Percentiles rank a stretch among this genome's conserved stretches.
These are phyloP conservation scores for Pentalonia nigronervosa DNA, from an alignment of 1,140 invertebrate genomes.

Conservation along the genomic window DNA sequence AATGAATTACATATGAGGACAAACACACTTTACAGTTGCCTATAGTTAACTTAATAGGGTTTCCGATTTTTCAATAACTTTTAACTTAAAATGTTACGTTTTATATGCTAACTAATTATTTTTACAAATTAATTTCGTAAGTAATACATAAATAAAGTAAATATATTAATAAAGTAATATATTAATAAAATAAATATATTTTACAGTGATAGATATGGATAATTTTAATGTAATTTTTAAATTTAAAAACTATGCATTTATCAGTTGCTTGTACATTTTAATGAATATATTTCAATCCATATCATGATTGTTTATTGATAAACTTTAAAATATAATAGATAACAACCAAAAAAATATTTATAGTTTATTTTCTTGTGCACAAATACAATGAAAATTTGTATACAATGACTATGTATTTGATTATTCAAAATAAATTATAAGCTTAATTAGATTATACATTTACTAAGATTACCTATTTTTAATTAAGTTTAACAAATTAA, in stretches of 20 bases:
- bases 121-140: not conserved
- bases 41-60: not conserved
- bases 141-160: not conserved
- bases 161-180: not conserved
- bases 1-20: not conserved
- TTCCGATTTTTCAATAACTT: not conserved
- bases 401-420: not conserved
- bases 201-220: too few species aligned
- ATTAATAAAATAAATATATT: too few species aligned
- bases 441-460: not conserved
- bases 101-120: not conserved
- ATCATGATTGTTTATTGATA: not conserved
- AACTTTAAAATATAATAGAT: not conserved
- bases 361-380: not conserved
- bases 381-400: not conserved
- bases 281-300: not conserved
- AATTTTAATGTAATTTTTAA: too few species aligned
- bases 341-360: not conserved
- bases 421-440: not conserved
- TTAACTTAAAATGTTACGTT: not conserved
- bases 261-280: not conserved
- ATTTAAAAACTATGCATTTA: too few species aligned
- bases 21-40: not conserved
- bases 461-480: not conserved
- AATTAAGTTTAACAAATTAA: not conserved